phyloP scores from a whole-genome alignment of 2,888 invertebrate genomes.

The Eristalis intricaria region DNA sequence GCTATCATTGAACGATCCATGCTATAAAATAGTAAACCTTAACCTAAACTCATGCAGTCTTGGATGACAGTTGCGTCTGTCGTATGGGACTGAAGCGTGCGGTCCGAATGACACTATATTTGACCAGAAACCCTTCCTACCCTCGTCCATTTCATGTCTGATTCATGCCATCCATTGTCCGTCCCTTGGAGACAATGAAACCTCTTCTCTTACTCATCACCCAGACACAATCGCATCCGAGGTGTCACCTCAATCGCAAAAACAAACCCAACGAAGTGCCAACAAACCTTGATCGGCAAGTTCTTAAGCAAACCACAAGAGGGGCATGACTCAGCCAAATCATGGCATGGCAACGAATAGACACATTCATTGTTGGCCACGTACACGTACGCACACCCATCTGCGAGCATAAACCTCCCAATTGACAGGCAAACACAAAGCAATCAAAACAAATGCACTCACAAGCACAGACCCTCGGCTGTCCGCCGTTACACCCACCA shows the following conservation, averaged over 20 bases:
- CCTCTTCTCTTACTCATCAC: neutral
- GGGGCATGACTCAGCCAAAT: neutral
- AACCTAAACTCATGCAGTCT: neutral
- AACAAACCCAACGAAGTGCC: neutral
- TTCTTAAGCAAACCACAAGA: neutral
- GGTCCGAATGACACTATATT: too few species aligned
- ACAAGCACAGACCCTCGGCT: neutral
- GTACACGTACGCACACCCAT: neutral
- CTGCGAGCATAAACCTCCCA: slow-evolving; percentile 8
- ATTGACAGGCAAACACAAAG: slow-evolving; percentile 16
- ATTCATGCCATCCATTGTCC: too few species aligned
- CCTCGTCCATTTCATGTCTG: neutral
- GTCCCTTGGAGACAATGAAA: neutral
- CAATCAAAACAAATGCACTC: slow-evolving; percentile 32
- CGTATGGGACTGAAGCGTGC: too few species aligned
- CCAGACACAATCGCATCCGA: neutral
- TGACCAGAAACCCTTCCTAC: neutral
- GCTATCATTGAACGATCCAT: too few species aligned
- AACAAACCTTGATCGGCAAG: neutral
- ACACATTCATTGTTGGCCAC: neutral
- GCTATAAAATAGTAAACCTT: too few species aligned
- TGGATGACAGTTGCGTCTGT: too few species aligned
- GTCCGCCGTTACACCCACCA: slow-evolving; percentile 31
- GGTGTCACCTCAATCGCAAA: neutral
- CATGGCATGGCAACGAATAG: neutral